Base-by-base conservation (phyloP, 2,888 invertebrate genomes). In the Sthenelais limicola region DNA sequence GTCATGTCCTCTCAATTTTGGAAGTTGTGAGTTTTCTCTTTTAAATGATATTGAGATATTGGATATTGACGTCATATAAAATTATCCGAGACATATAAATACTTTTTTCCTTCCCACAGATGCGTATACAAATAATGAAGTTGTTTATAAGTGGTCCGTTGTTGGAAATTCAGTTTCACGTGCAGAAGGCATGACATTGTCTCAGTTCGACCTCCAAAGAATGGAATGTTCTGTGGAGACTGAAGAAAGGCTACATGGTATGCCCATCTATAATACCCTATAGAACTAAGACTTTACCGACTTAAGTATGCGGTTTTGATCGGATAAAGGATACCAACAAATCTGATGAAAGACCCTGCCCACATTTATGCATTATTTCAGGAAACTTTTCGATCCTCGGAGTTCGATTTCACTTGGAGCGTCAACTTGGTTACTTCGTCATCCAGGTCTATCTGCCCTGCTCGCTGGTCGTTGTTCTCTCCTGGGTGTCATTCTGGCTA, bases 401-500 rank as follows among this genome's bases (percentile, higher is more conserved):
- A 89, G 96, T 97, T 3, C 94, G 95, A 43, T 97, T 98, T 89
- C 95, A 95, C 88, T 90, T 98, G 33, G 94, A 94, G 84, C 91
- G 98, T 0, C 94, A 96, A 87, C 94, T 96, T 0, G 97, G 97
- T 66, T 97, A 96, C 87, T 97, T 96, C 88, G 91, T 97, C 48
- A 95, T 97, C 82, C 96, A 97, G 90, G 96, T 97, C 43, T 98
- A 97, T 88, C 93, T 96, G 73, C 97, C 97, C 0, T 97, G 97
- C 86, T 94, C 95, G 77, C 90, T 97, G 73, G 96, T 97, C 78
- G 97, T 97, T 0, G 94, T 97, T 18, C 90, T 97, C 5, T 96
- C 96, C 0, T 97, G 97, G 97, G 96, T 97, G 0, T 96, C 96
- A 0, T 97, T 97, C 87, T 97, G 96, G 96, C 95, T 97, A 81